A percentile compares a stretch with the other conserved stretches of the same genome.
Conservation (phyloP, 2,888 invertebrate genomes). For the Harpalus rubripes region DNA sequence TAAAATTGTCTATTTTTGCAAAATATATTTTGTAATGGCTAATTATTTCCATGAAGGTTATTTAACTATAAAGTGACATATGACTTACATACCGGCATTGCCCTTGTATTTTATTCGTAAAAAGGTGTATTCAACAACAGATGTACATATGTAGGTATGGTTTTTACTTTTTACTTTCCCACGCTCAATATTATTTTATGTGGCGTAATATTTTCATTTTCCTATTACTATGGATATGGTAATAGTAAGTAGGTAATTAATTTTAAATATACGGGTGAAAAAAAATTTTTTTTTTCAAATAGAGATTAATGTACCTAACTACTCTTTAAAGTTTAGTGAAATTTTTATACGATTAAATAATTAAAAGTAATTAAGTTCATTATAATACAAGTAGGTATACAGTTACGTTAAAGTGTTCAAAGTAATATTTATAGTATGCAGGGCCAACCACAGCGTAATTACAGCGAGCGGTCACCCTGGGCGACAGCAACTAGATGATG, state of each 20-base stretch:
- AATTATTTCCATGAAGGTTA: background rate
- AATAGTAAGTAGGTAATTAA: background rate
- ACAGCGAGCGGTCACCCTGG: too few species aligned
- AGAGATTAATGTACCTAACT: too few species aligned
- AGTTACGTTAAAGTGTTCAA: too few species aligned
- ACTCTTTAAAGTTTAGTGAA: too few species aligned
- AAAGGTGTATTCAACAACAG: slow-evolving; percentile 16
- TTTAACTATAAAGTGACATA: background rate
- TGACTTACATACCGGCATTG: slow-evolving; percentile 21
- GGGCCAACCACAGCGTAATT: too few species aligned
- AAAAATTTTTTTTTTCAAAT: background rate
- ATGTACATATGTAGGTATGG: slow-evolving; percentile 8
- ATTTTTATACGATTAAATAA: too few species aligned
- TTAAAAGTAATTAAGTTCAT: too few species aligned
- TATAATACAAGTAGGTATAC: too few species aligned
- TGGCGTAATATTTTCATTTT: background rate
- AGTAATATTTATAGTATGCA: too few species aligned
- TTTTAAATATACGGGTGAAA: background rate
- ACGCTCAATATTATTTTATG: slow-evolving; percentile 9
- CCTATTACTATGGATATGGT: background rate
- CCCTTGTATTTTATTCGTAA: background rate
- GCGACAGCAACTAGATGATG: too few species aligned
- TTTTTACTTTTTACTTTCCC: slow-evolving; percentile 19
- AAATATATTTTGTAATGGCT: background rate
- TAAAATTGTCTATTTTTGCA: background rate